phyloP scores from a whole-genome alignment of 2,797 vertebrate species.

The Pelobates cultripes region DNA sequence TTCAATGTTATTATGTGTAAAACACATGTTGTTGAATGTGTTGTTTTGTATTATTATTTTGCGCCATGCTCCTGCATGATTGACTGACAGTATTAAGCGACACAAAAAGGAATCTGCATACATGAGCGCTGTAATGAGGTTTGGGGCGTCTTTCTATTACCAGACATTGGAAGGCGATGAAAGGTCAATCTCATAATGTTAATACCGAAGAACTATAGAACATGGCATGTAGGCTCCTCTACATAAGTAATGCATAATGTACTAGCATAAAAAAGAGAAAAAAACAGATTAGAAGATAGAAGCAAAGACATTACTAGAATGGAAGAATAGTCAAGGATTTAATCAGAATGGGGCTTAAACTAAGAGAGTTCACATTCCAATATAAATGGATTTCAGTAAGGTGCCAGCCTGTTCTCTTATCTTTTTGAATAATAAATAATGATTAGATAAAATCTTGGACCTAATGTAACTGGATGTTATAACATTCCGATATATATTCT shows the following conservation, averaged over 20 bases:
- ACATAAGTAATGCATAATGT: slow-evolving; percentile 44
- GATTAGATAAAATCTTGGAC: not conserved
- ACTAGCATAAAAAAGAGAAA: slow-evolving; percentile 23
- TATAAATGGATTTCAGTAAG: not conserved
- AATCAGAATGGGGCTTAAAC: slow-evolving; percentile 15
- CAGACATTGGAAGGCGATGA: slow-evolving; percentile 33
- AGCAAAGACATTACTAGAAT: slow-evolving; percentile 10
- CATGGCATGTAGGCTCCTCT: slow-evolving; percentile 33
- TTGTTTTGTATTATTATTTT: too few species aligned
- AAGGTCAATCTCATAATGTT: slow-evolving; percentile 51
- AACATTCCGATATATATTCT: not conserved
- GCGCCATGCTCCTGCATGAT: slow-evolving; percentile 1
- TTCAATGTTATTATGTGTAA: too few species aligned
- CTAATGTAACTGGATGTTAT: not conserved
- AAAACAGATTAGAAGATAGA: slow-evolving; percentile 17
- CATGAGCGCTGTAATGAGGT: slow-evolving; percentile 51
- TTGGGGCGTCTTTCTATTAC: slow-evolving; percentile 41
- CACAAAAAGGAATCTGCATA: slow-evolving; percentile 43
- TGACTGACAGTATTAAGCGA: slow-evolving; percentile 44
- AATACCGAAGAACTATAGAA: slow-evolving; percentile 40
- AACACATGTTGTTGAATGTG: too few species aligned
- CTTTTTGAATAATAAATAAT: not conserved
- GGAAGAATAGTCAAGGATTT: not conserved
- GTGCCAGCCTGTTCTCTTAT: not conserved
- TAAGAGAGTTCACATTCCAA: not conserved